A percentile compares a stretch with the other conserved stretches of the same genome.
Evolutionary conservation across 2,888 invertebrate genomes (phyloP).

Genomic region (Drosophila barbarae): DNA sequence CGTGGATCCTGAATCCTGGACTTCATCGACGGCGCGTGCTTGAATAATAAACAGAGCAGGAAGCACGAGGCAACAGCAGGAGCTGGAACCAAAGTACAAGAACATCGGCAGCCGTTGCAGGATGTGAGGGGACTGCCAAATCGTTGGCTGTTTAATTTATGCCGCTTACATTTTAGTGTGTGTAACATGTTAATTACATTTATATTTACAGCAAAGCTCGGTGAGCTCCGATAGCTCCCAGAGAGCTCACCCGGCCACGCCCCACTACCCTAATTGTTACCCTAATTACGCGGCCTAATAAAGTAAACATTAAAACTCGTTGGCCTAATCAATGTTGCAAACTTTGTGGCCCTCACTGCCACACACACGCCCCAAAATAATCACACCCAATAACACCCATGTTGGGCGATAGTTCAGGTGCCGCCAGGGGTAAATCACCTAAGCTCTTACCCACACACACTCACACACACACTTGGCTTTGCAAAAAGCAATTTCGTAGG

Average conservation of each 20-base stretch:
- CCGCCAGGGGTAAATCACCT: constrained; percentile 3
- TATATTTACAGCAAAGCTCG: constrained; percentile 53
- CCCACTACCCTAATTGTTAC: constrained; percentile 50
- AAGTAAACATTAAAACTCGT: constrained; percentile 67
- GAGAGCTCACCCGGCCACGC: constrained; percentile 1
- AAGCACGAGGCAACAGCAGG: constrained; percentile 16
- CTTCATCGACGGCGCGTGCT: constrained; percentile 58
- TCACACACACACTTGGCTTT: constrained; percentile 3
- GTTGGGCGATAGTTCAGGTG: constrained; percentile 9
- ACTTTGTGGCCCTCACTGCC: constrained; percentile 37
- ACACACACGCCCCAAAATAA: constrained; percentile 3
- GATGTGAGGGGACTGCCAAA: constrained; percentile 46
- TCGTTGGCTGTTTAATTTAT: constrained; percentile 64
- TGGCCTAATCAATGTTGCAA: constrained; percentile 67
- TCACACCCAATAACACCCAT: constrained; percentile 6
- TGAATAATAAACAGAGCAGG: constrained; percentile 68
- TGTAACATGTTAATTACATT: constrained; percentile 66
- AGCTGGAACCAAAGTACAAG: not conserved
- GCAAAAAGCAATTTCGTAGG: constrained; percentile 32
- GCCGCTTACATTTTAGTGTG: constrained; percentile 54
- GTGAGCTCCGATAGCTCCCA: constrained; percentile 2
- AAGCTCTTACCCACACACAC: constrained; percentile 5
- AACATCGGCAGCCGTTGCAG: not conserved
- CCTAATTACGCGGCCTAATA: constrained; percentile 69
- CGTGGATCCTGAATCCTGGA: constrained; percentile 24